phyloP scores from a whole-genome alignment of 2,113 vertebrate genomes.

The Anguilla japonica region DNA sequence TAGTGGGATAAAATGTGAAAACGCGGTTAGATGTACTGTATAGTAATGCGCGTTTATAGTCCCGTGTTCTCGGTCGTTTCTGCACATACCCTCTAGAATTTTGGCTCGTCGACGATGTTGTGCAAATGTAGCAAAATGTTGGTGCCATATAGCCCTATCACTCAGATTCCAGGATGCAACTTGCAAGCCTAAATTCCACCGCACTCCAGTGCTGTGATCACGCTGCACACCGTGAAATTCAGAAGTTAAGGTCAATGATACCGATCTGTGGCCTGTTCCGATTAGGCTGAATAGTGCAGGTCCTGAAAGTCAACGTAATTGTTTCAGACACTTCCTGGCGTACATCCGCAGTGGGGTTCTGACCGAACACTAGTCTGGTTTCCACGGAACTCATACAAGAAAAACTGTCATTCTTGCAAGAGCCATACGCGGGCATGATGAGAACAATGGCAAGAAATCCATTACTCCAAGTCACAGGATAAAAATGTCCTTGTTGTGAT shows the following conservation, averaged over 20 bases:
- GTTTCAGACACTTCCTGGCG: neutral
- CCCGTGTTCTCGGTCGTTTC: neutral
- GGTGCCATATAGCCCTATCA: too few species aligned
- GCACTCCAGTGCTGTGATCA: too few species aligned
- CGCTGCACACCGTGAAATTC: too few species aligned
- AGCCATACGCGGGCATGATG: neutral
- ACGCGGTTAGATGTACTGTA: neutral
- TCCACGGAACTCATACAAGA: neutral
- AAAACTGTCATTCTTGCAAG: neutral
- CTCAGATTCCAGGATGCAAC: too few species aligned
- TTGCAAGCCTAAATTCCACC: too few species aligned
- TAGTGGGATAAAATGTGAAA: slow-evolving; percentile 2
- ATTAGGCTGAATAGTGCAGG: too few species aligned
- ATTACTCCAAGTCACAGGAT: neutral
- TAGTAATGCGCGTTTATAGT: neutral
- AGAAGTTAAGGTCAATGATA: too few species aligned
- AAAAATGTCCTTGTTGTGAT: too few species aligned
- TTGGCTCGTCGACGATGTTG: too few species aligned
- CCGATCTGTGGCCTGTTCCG: too few species aligned
- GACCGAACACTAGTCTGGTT: neutral
- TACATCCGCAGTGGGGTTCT: neutral
- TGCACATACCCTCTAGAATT: too few species aligned
- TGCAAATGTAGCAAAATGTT: too few species aligned
- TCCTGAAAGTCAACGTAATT: neutral
- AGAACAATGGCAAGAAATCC: neutral